Evolutionary conservation across 35 echinoderm and acorn worm species (phyloP).

Genomic region (Acanthaster planci): DNA sequence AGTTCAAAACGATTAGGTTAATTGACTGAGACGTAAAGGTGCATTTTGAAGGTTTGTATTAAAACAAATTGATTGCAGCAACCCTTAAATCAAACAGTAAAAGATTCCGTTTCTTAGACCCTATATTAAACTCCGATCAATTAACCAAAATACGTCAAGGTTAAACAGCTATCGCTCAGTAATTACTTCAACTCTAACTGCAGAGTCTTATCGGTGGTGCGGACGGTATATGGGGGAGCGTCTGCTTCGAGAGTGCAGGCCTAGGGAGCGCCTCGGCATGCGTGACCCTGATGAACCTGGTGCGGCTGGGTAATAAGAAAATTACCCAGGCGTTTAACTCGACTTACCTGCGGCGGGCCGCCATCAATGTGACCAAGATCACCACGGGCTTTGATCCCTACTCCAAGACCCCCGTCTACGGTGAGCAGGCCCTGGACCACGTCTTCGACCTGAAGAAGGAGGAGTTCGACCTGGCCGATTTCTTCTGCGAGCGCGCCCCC

Average conservation of each 20-base stretch:
- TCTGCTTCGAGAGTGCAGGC: slow-evolving; percentile 36
- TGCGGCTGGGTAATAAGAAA: slow-evolving; percentile 27
- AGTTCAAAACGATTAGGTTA: no score
- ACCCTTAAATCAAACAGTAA: no score
- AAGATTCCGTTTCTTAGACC: no score
- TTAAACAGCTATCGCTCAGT: no score
- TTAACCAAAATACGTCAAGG: no score
- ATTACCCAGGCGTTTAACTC: slow-evolving; percentile 39
- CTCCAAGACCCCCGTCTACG: slow-evolving; percentile 53
- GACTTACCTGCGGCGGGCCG: slow-evolving; percentile 38
- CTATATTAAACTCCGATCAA: no score
- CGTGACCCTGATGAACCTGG: slow-evolving; percentile 37
- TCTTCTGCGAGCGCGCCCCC: slow-evolving; percentile 24
- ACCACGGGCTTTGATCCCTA: slow-evolving; percentile 39
- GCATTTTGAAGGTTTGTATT: no score
- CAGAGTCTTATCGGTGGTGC: slow-evolving; percentile 43
- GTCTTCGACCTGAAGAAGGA: slow-evolving; percentile 34
- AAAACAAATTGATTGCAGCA: no score
- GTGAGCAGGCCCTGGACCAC: slow-evolving; percentile 37
- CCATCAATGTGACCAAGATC: slow-evolving; percentile 56
- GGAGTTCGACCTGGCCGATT: slow-evolving; percentile 48
- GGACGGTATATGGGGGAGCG: slow-evolving; percentile 37
- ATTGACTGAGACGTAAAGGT: no score
- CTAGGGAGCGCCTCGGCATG: slow-evolving; percentile 38
- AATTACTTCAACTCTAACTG: background rate